Conservation (phyloP, 2,113 vertebrate genomes). For the Brachypodius melanocephalos region DNA sequence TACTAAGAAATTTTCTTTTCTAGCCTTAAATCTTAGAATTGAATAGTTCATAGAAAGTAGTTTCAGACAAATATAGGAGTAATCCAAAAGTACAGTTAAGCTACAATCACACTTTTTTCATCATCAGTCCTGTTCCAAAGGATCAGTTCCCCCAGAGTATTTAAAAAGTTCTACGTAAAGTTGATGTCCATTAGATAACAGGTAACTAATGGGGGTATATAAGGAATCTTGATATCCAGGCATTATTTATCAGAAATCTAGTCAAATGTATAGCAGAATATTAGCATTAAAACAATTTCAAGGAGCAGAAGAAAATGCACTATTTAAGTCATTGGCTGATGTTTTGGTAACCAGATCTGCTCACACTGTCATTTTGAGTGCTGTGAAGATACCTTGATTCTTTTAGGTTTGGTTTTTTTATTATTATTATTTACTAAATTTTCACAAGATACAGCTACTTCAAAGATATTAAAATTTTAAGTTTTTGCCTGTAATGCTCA, state of each 20-base stretch:
- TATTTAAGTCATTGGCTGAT: not conserved
- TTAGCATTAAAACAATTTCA: not conserved
- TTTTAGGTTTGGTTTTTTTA: rapidly evolving
- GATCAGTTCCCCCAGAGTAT: not conserved
- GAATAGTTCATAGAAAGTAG: not conserved
- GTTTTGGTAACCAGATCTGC: not conserved
- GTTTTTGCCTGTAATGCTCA: not conserved
- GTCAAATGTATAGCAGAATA: not conserved
- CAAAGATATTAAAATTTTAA: not conserved
- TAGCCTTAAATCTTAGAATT: not conserved
- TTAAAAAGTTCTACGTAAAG: not conserved
- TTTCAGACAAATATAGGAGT: not conserved
- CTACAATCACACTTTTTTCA: not conserved
- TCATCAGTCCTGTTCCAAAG: not conserved
- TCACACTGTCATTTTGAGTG: not conserved
- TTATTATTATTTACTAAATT: not conserved
- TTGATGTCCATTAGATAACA: not conserved
- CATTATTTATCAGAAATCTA: not conserved
- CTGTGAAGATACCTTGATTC: not conserved
- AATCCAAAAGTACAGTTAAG: not conserved
- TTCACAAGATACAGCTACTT: not conserved
- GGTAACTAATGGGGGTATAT: not conserved
- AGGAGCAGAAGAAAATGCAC: not conserved
- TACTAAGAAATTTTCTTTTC: not conserved
- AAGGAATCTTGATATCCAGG: not conserved